A percentile compares a stretch with the other conserved stretches of the same genome.
phyloP scores from a whole-genome alignment of 2,113 vertebrate species.

The Zosterops lateralis region DNA sequence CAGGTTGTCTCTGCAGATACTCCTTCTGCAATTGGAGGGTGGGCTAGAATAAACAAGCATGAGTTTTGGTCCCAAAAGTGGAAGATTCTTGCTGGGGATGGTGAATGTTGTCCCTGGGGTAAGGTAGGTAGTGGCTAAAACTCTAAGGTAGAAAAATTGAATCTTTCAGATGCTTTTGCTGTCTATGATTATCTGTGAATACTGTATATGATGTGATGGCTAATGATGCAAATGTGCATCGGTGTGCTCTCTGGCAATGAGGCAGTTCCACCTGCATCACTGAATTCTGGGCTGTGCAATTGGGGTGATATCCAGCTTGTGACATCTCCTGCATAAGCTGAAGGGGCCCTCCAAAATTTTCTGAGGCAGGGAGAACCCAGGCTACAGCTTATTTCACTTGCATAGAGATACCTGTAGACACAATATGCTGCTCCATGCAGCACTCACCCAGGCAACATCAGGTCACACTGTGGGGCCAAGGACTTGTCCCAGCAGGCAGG shows the following conservation, averaged over 20 bases:
- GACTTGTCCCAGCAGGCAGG: not conserved
- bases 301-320: not conserved
- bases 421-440: accelerated
- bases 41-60: accelerated
- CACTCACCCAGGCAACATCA: accelerated
- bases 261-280: too few relatives aligned
- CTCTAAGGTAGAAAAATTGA: not conserved
- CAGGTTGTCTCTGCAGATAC: accelerated
- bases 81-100: not conserved
- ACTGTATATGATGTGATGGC: not conserved
- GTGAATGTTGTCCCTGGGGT: not conserved
- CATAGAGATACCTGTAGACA: not conserved
- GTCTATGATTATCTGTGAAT: not conserved
- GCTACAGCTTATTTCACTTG: not conserved
- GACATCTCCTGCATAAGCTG: not conserved
- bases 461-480: accelerated
- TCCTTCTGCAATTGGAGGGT: accelerated
- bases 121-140: not conserved
- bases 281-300: accelerated
- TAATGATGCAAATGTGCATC: not conserved
- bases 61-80: not conserved
- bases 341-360: not conserved
- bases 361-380: not conserved
- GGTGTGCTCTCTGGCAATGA: not conserved
- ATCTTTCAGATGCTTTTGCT: not conserved